Evolutionary conservation across 2,888 invertebrate species (phyloP).

Genomic region (Pecten maximus): DNA sequence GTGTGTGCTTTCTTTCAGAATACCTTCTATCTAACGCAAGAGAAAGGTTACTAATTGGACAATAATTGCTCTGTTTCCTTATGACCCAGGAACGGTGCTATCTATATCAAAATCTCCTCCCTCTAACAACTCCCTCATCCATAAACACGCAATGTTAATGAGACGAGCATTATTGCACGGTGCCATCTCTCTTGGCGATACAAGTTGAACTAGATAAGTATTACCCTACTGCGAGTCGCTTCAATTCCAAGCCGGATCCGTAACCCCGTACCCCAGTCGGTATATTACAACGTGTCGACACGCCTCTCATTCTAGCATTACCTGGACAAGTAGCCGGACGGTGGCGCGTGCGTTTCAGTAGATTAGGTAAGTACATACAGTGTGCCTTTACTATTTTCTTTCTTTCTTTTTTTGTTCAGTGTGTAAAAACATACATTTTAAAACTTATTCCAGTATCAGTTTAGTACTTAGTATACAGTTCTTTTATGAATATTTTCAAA

Average conservation of each 20-base stretch:
- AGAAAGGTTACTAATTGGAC: neutral
- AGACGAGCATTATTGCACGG: neutral
- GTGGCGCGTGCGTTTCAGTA: neutral
- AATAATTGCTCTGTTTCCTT: neutral
- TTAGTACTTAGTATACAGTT: too few species aligned
- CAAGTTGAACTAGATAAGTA: neutral
- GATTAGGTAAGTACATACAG: neutral
- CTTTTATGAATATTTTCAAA: too few species aligned
- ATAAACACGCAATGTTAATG: neutral
- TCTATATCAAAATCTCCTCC: neutral
- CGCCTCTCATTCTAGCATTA: neutral
- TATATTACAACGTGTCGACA: constrained; percentile 17
- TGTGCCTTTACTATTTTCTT: neutral
- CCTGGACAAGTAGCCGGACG: neutral
- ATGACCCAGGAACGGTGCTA: neutral
- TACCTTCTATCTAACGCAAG: neutral
- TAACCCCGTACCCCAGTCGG: neutral
- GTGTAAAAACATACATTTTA: too few species aligned
- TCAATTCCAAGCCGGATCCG: neutral
- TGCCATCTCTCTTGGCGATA: neutral
- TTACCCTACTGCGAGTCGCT: neutral
- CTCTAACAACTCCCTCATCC: neutral
- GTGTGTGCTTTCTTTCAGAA: too few species aligned
- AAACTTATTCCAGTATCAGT: too few species aligned
- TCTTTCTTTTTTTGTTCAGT: neutral